A percentile compares a stretch with the other conserved stretches of the same genome.
phyloP scores from a whole-genome alignment of 2,113 vertebrate species.

The Myiozetetes cayanensis region DNA sequence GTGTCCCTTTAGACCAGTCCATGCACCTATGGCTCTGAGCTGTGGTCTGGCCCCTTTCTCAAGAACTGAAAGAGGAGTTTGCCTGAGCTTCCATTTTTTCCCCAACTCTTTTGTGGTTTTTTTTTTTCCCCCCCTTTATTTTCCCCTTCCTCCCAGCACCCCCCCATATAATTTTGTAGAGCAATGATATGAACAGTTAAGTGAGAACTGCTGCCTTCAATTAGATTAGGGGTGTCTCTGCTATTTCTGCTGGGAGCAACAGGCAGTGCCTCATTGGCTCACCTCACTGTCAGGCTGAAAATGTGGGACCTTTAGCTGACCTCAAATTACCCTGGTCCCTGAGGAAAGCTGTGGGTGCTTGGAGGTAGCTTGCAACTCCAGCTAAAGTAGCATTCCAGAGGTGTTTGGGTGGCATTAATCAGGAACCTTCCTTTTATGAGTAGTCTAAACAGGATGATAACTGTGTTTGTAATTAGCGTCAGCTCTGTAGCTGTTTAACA shows the following conservation, averaged over 20 bases:
- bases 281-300: not conserved
- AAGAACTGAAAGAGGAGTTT: not conserved
- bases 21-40: not conserved
- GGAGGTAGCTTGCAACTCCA: not conserved
- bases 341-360: not conserved
- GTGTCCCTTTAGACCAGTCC: not conserved
- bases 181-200: not conserved
- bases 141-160: fast-evolving
- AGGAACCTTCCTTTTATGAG: not conserved
- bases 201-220: not conserved
- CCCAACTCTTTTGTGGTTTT: too few species aligned
- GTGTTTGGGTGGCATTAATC: not conserved
- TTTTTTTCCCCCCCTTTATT: fast-evolving
- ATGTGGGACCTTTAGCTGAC: not conserved
- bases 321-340: not conserved
- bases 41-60: not conserved
- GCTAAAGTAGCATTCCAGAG: not conserved
- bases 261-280: not conserved
- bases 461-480: not conserved
- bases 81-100: not conserved
- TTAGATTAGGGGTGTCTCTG: not conserved
- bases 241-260: not conserved
- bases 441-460: not conserved
- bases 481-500: not conserved
- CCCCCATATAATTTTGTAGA: not conserved